Evolutionary conservation across 1,140 invertebrate genomes (phyloP).

Genomic region (Paramacrobiotus metropolitanus): DNA sequence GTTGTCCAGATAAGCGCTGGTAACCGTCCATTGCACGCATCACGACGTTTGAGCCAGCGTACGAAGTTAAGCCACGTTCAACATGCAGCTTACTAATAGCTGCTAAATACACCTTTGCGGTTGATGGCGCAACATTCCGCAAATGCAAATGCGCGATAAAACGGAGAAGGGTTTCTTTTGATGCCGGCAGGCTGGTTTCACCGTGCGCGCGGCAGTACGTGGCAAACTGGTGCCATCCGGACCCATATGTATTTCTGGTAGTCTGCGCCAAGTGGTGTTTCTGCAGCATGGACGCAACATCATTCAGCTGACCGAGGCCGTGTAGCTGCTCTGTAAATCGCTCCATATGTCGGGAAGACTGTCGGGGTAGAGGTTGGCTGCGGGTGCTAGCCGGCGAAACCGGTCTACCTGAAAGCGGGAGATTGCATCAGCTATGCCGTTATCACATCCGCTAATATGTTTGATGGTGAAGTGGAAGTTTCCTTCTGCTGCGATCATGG

Average conservation of each 20-base stretch:
- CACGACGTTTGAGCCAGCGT: background rate
- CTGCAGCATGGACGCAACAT: background rate
- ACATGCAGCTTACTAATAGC: background rate
- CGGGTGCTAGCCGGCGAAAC: background rate
- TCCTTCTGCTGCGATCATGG: background rate
- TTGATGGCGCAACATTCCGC: background rate
- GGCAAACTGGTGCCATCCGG: background rate
- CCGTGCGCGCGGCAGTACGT: background rate
- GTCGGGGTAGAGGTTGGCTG: background rate
- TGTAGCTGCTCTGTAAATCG: background rate
- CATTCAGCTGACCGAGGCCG: background rate
- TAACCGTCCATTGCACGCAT: background rate
- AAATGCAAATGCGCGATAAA: background rate
- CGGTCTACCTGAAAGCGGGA: background rate
- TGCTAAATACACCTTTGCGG: background rate
- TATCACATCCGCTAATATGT: background rate
- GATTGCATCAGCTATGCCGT: background rate
- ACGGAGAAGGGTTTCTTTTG: background rate
- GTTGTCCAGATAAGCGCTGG: background rate
- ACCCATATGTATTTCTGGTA: background rate
- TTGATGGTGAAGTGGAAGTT: background rate
- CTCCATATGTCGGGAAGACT: background rate
- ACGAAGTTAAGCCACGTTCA: background rate
- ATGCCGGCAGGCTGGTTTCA: background rate
- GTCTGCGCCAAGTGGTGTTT: background rate